A percentile compares a stretch with the other conserved stretches of the same genome.
Evolutionary conservation across 2,888 invertebrate species (phyloP).

Genomic region (Drosophila merina): DNA sequence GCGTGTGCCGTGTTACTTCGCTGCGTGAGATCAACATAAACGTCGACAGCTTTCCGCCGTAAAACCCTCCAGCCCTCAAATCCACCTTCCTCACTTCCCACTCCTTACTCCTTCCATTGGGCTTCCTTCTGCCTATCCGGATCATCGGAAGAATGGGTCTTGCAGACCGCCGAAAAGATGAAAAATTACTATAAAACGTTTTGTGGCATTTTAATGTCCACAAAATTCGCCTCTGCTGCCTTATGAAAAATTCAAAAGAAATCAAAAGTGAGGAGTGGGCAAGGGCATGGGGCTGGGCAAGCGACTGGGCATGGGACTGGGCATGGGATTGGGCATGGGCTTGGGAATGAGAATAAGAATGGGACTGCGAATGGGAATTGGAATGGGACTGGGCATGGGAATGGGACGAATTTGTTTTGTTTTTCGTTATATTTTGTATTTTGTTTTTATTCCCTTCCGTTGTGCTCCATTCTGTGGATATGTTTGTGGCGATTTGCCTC

Average conservation of each 20-base stretch:
- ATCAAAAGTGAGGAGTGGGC: constrained; percentile 50
- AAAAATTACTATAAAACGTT: constrained; percentile 81
- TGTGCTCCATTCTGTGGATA: background rate
- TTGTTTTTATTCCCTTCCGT: background rate
- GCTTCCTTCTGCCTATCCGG: background rate
- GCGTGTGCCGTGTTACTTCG: constrained; percentile 61
- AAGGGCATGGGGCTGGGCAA: background rate
- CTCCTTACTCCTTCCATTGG: background rate
- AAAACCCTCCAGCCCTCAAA: constrained; percentile 10
- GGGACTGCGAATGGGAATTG: constrained; percentile 12
- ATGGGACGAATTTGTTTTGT: constrained; percentile 19
- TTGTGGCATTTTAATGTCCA: constrained; percentile 81
- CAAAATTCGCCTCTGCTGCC: constrained; percentile 55
- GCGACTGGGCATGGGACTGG: constrained; percentile 6
- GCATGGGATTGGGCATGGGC: constrained; percentile 17
- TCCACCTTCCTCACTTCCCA: constrained; percentile 10
- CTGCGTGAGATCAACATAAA: constrained; percentile 72
- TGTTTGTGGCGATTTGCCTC: background rate
- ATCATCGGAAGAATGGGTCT: constrained; percentile 4
- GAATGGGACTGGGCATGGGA: background rate
- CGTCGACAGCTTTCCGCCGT: constrained; percentile 52
- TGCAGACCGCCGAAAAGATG: constrained; percentile 54
- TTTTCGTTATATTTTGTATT: background rate
- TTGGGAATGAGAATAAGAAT: background rate
- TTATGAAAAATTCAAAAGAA: constrained; percentile 72